Conservation (phyloP, 2,888 invertebrate genomes). For the Seira ritae region DNA sequence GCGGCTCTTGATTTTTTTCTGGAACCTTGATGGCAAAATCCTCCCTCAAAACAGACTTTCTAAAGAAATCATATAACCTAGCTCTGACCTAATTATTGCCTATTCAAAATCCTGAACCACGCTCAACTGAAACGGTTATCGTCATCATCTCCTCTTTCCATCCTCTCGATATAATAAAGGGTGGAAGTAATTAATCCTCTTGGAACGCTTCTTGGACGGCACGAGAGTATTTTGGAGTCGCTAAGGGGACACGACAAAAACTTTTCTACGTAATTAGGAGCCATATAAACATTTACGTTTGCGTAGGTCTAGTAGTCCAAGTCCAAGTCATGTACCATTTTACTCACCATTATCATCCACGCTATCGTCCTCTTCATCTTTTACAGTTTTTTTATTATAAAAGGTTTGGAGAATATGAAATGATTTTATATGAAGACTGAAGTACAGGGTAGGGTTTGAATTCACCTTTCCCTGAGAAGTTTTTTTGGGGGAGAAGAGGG, state of each 20-base stretch:
- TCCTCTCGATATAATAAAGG: too few relatives aligned
- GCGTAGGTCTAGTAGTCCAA: neutral
- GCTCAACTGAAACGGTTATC: neutral
- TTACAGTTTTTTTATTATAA: too few relatives aligned
- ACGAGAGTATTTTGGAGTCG: neutral
- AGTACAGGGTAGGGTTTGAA: too few relatives aligned
- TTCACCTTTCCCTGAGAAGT: too few relatives aligned
- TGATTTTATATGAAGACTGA: too few relatives aligned
- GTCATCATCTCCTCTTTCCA: neutral
- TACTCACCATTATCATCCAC: too few relatives aligned
- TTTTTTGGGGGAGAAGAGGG: neutral
- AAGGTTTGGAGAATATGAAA: too few relatives aligned
- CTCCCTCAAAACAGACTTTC: neutral
- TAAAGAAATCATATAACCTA: neutral
- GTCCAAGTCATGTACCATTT: neutral
- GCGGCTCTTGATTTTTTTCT: neutral
- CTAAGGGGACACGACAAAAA: neutral
- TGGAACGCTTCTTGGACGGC: conserved; percentile 3
- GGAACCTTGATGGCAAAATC: neutral
- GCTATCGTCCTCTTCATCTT: too few relatives aligned
- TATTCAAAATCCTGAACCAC: neutral
- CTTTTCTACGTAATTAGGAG: neutral
- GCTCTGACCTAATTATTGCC: conserved; percentile 8
- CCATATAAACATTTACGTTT: neutral
- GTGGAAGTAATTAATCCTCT: conserved; percentile 4